phyloP scores from a whole-genome alignment of 2,888 invertebrate genomes.

The Perdita meconis region DNA sequence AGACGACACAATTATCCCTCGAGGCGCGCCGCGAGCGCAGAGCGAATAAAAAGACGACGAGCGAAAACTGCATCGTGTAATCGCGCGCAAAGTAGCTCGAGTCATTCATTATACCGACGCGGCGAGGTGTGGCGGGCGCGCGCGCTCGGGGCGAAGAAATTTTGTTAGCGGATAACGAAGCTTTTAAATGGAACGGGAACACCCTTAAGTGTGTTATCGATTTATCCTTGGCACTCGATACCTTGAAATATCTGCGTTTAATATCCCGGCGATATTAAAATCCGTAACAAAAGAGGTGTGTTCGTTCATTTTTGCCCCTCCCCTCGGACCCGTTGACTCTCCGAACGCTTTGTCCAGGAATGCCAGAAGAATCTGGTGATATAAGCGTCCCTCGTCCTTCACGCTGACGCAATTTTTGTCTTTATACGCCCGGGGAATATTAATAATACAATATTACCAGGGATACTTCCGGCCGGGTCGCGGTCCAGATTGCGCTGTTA shows the following conservation, averaged over 20 bases:
- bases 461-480: constrained; percentile 1
- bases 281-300: neutral
- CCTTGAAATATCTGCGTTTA: constrained; percentile 20
- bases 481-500: constrained; percentile 18
- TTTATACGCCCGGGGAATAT: constrained; percentile 18
- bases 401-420: constrained; percentile 24
- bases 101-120: constrained; percentile 3
- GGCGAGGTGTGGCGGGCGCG: too few species aligned
- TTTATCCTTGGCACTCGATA: constrained; percentile 16
- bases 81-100: constrained; percentile 8
- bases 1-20: constrained; percentile 34
- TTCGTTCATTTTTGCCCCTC: neutral
- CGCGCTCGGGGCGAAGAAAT: neutral
- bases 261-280: constrained; percentile 16
- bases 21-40: constrained; percentile 13
- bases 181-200: constrained; percentile 30
- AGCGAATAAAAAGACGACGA: constrained; percentile 1
- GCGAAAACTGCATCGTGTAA: constrained; percentile 1
- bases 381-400: neutral
- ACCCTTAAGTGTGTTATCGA: constrained; percentile 24
- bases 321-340: neutral
- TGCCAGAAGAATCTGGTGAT: constrained; percentile 27
- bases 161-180: constrained; percentile 39
- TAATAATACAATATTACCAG: constrained; percentile 36
- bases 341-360: constrained; percentile 14